Evolutionary conservation across 2,888 invertebrate genomes (phyloP).

Genomic region (Tholera decimalis): DNA sequence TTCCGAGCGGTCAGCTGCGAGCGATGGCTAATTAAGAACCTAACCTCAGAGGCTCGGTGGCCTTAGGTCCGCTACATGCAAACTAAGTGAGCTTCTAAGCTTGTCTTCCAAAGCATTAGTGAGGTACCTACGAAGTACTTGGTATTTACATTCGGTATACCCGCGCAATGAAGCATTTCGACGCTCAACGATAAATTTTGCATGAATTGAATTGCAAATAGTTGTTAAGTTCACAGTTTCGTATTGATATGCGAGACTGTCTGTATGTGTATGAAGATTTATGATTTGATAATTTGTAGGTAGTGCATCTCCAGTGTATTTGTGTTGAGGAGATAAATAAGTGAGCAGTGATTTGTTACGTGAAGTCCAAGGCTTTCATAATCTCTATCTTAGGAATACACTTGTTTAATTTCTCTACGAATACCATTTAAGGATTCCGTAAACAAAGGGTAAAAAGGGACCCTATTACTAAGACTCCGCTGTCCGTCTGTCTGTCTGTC

Average conservation of each 20-base stretch:
- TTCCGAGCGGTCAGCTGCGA: conserved; percentile 87
- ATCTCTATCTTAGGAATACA: neutral
- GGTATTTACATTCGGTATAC: conserved; percentile 71
- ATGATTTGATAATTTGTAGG: conserved; percentile 66
- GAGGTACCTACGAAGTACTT: conserved; percentile 48
- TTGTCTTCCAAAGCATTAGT: conserved; percentile 80
- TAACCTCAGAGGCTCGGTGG: conserved; percentile 83
- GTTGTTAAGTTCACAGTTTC: conserved; percentile 74
- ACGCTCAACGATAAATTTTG: conserved; percentile 75
- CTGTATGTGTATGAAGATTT: conserved; percentile 63
- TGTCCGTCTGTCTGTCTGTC: too few relatives aligned
- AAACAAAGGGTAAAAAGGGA: too few relatives aligned
- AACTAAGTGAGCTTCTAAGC: conserved; percentile 83
- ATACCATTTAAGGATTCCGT: too few relatives aligned
- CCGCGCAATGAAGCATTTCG: conserved; percentile 65
- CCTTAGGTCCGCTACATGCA: conserved; percentile 85
- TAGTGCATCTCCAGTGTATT: conserved; percentile 45
- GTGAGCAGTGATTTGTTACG: conserved; percentile 19
- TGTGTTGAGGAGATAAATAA: conserved; percentile 23
- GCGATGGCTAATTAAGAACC: conserved; percentile 89
- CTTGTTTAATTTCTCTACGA: neutral
- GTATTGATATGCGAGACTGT: conserved; percentile 70
- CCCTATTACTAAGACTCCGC: too few relatives aligned
- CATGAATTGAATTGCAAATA: conserved; percentile 82
- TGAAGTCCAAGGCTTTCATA: neutral